phyloP scores from a whole-genome alignment of 1,140 invertebrate species.

The Ceratina japonica region DNA sequence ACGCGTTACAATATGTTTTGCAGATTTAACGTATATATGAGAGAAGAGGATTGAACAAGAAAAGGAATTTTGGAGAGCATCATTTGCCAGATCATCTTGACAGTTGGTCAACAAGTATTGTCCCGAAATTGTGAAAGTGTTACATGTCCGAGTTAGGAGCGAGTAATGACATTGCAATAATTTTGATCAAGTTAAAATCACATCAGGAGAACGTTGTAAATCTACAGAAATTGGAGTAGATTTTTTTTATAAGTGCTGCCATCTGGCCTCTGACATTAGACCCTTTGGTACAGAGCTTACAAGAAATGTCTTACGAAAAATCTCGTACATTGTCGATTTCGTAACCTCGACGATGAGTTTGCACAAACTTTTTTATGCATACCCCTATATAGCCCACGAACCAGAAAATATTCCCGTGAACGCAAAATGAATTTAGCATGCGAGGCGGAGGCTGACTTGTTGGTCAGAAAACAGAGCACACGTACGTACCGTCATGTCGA shows the following conservation, averaged over 20 bases:
- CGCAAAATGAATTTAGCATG: slow-evolving; percentile 20
- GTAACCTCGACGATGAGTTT: slow-evolving; percentile 25
- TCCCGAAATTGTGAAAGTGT: background rate
- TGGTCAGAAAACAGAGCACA: slow-evolving; percentile 60
- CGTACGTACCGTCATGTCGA: slow-evolving; percentile 89
- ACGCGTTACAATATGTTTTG: slow-evolving; percentile 61
- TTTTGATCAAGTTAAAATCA: slow-evolving; percentile 41
- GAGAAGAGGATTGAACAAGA: slow-evolving; percentile 37
- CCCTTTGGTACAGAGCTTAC: slow-evolving; percentile 49
- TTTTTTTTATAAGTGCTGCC: slow-evolving; percentile 73
- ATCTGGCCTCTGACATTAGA: slow-evolving; percentile 77
- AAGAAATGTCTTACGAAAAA: slow-evolving; percentile 51
- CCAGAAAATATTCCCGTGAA: background rate
- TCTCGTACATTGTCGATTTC: slow-evolving; percentile 31
- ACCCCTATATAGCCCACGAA: background rate
- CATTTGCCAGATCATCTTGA: slow-evolving; percentile 59
- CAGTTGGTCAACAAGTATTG: slow-evolving; percentile 40
- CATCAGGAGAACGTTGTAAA: slow-evolving; percentile 47
- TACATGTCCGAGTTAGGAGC: background rate
- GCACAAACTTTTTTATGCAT: slow-evolving; percentile 27
- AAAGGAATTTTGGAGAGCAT: slow-evolving; percentile 46
- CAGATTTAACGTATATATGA: slow-evolving; percentile 48
- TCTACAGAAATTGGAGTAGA: slow-evolving; percentile 60
- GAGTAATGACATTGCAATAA: slow-evolving; percentile 27
- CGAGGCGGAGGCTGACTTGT: slow-evolving; percentile 49